phyloP scores from a whole-genome alignment of 2,888 invertebrate species.

The Drosophila neonasuta region DNA sequence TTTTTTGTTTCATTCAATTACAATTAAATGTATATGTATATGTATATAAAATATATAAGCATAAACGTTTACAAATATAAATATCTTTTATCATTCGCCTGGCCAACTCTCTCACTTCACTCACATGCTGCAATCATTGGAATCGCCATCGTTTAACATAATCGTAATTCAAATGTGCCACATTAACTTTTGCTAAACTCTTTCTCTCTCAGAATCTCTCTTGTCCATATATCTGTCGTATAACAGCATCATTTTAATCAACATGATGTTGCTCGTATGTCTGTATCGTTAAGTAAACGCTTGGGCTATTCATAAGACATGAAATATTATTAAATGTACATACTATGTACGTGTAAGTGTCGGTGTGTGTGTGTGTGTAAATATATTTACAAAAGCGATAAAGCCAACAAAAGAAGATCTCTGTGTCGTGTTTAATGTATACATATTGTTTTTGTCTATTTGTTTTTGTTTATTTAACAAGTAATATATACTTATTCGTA shows the following conservation, averaged over 20 bases:
- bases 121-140: conserved; percentile 43
- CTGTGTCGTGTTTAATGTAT: conserved; percentile 41
- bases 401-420: conserved; percentile 60
- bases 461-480: conserved; percentile 51
- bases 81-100: conserved; percentile 65
- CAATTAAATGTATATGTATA: conserved; percentile 57
- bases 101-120: conserved; percentile 33
- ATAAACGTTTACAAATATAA: conserved; percentile 74
- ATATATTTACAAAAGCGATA: conserved; percentile 71
- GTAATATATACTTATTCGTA: conserved; percentile 40
- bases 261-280: conserved; percentile 24
- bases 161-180: conserved; percentile 45
- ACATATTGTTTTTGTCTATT: conserved; percentile 23
- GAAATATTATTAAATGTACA: conserved; percentile 34
- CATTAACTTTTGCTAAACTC: conserved; percentile 60
- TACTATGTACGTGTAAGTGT: neutral
- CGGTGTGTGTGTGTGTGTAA: conserved; percentile 30
- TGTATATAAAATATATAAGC: conserved; percentile 71
- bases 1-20: too few relatives aligned
- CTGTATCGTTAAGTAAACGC: conserved; percentile 30
- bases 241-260: conserved; percentile 23
- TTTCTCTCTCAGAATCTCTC: conserved; percentile 22
- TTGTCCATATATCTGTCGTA: conserved; percentile 13
- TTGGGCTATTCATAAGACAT: conserved; percentile 31
- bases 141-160: conserved; percentile 37